Base-by-base conservation (phyloP, 2,888 invertebrate genomes). In the Stenurella melanura region DNA sequence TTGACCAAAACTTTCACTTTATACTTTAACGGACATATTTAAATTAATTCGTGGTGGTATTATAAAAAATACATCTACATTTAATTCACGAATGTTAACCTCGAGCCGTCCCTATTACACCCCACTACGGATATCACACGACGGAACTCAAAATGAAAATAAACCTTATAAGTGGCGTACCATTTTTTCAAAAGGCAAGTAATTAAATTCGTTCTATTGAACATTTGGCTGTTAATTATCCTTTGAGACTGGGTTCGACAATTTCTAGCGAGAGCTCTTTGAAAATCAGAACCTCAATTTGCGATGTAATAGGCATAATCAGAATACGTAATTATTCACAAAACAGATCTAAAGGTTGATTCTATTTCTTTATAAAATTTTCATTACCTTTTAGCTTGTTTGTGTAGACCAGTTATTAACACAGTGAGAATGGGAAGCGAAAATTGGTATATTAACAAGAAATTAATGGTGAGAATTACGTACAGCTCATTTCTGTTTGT, bases 211-310 rank as follows among this genome's bases (percentile, higher is more conserved):
- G n/a, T n/a, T 50, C n/a, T 50, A 50, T 50, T 50, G n/a, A 50
- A 50, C n/a, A 50, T n/a, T n/a, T n/a, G 50, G n/a, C 50, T 50
- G n/a, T 50, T 50, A 50, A 50, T 50, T 50, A 50, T n/a, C 50
- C 50, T n/a, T 34, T 50, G 50, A 50, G 15, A 50, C 6, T n/a
- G 50, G n/a, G 50, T 50, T 50, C 7, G 5, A n/a, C 5, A 50
- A 9, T 15, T 50, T 50, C 42, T 42, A 42, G 42, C 42, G 42
- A 42, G 12, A 42, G 2, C 42, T 42, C 42, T 50, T 50, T 50
- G 50, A 50, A 50, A 50, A 50, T 50, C 15, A 50, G 50, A n/a
- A 50, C 50, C n/a, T 50, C n/a, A 50, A 50, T 50, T 50, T 50
- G 15, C 50, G 7, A 50, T n/a, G 50, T 50, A 50, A 50, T 34